These are phyloP conservation scores for Diabrotica virgifera DNA, from an alignment of 1,140 invertebrate species.

Conservation along the genomic window DNA sequence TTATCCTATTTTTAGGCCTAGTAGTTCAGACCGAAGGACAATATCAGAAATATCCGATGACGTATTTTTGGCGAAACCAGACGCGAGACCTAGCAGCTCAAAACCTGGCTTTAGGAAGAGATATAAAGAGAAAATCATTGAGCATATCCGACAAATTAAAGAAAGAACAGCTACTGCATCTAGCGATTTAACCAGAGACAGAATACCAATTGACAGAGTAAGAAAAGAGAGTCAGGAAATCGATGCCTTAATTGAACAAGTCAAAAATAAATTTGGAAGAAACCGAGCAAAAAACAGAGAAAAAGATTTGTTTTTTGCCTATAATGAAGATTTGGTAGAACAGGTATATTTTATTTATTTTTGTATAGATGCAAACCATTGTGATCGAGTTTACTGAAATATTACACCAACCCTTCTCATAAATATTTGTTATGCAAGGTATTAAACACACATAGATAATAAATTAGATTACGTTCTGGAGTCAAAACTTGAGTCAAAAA, in stretches of 20 bases:
- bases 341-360: too few relatives aligned
- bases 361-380: too few relatives aligned
- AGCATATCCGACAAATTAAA: slow-evolving; percentile 18
- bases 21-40: slow-evolving; percentile 3
- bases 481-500: too few relatives aligned
- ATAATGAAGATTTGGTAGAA: too few relatives aligned
- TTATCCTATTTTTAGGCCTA: background rate
- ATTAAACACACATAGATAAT: too few relatives aligned
- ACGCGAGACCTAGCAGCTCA: background rate
- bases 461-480: too few relatives aligned
- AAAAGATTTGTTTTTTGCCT: too few relatives aligned
- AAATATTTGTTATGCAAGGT: too few relatives aligned
- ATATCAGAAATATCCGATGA: slow-evolving; percentile 23
- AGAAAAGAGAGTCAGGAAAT: slow-evolving; percentile 22
- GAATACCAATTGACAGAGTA: slow-evolving; percentile 19
- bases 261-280: slow-evolving; percentile 19
- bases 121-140: slow-evolving; percentile 19
- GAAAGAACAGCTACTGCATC: slow-evolving; percentile 7
- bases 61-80: slow-evolving; percentile 9
- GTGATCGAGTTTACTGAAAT: too few relatives aligned
- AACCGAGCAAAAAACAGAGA: background rate
- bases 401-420: too few relatives aligned
- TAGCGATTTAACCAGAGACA: background rate
- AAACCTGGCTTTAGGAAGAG: slow-evolving; percentile 8
- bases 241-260: slow-evolving; percentile 21